A percentile compares a stretch with the other conserved stretches of the same genome.
Evolutionary conservation across 2,113 vertebrate genomes (phyloP).

Genomic region (Salminus brasiliensis): DNA sequence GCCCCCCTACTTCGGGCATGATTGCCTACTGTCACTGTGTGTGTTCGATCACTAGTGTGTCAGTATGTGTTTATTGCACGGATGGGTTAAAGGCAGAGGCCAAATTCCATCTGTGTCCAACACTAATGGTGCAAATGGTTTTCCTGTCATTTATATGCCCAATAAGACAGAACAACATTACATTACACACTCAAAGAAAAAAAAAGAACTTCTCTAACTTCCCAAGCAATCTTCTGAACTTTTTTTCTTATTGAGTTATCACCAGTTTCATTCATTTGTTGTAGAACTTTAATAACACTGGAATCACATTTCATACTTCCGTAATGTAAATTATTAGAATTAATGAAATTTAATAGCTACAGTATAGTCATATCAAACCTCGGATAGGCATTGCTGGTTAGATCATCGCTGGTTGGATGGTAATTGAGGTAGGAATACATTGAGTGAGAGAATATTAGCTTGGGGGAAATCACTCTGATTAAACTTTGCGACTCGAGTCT

Average conservation of each 20-base stretch:
- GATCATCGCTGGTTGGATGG: constrained; percentile 46
- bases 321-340: neutral
- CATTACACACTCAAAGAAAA: too few relatives aligned
- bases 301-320: neutral
- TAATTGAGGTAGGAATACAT: constrained; percentile 55
- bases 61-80: too few relatives aligned
- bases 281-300: neutral
- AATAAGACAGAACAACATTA: too few relatives aligned
- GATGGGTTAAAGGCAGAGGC: too few relatives aligned
- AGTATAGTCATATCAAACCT: neutral
- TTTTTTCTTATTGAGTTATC: neutral
- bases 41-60: too few relatives aligned
- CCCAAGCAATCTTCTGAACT: neutral
- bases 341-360: neutral
- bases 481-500: constrained; percentile 57
- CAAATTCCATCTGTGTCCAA: too few relatives aligned
- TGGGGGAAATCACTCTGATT: constrained; percentile 57
- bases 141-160: too few relatives aligned
- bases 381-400: constrained; percentile 31
- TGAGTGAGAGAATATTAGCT: constrained; percentile 59
- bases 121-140: too few relatives aligned
- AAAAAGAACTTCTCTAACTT: too few relatives aligned
- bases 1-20: too few relatives aligned
- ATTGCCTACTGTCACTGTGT: too few relatives aligned
- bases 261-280: neutral